phyloP scores from a whole-genome alignment of 2,888 invertebrate species.

The Cheilosia variabilis region DNA sequence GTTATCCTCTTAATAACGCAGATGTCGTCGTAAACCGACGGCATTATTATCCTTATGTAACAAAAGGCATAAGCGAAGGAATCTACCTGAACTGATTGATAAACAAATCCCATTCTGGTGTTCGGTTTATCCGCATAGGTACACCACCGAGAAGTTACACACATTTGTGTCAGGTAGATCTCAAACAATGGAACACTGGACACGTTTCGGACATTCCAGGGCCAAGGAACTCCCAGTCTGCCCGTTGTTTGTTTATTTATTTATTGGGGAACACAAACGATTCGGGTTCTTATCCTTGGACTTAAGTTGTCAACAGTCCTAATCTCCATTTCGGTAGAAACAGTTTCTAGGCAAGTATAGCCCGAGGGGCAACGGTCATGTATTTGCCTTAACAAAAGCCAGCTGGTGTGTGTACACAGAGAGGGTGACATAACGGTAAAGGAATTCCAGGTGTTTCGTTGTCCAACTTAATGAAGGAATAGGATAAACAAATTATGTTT shows the following conservation, averaged over 20 bases:
- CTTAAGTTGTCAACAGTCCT: conserved; percentile 72
- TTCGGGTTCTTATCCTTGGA: conserved; percentile 63
- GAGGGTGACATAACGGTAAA: conserved; percentile 2
- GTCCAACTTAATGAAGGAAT: conserved; percentile 19
- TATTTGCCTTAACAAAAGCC: conserved; percentile 3
- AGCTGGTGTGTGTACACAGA: not conserved
- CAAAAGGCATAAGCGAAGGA: conserved; percentile 30
- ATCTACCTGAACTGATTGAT: conserved; percentile 57
- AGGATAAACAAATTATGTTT: conserved; percentile 38
- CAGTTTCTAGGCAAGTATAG: conserved; percentile 26
- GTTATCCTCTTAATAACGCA: conserved; percentile 45
- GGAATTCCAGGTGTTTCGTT: conserved; percentile 28
- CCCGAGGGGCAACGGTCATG: not conserved
- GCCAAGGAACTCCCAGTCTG: conserved; percentile 5
- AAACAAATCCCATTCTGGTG: conserved; percentile 49
- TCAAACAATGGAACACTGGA: conserved; percentile 47
- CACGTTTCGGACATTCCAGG: conserved; percentile 57
- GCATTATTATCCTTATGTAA: conserved; percentile 38
- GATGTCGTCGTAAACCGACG: conserved; percentile 16
- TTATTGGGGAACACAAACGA: conserved; percentile 54
- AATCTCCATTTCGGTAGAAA: conserved; percentile 67
- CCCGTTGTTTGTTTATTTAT: conserved; percentile 41
- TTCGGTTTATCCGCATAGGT: not conserved
- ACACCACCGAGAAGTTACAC: conserved; percentile 6
- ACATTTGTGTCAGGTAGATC: conserved; percentile 21